These are phyloP conservation scores for Crotophaga sulcirostris DNA, from an alignment of 2,113 vertebrate species.

Conservation along the genomic window DNA sequence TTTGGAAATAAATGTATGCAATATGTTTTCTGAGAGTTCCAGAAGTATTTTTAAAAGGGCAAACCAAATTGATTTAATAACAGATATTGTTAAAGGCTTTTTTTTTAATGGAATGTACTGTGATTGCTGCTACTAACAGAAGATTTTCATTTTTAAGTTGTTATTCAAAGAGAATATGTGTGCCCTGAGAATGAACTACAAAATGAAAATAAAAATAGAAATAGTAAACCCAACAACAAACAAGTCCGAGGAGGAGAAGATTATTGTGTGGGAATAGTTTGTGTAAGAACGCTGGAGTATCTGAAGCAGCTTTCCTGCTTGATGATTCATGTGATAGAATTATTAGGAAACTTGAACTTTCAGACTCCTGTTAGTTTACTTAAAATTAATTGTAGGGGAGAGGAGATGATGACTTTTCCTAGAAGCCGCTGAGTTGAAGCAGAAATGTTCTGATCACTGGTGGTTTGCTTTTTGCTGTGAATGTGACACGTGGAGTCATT, in stretches of 20 bases:
- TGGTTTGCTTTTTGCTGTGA: neutral
- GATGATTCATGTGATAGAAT: neutral
- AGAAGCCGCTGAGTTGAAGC: neutral
- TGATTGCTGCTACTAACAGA: constrained; percentile 25
- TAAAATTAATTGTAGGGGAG: neutral
- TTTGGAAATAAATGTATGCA: constrained; percentile 24
- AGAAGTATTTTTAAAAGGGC: constrained; percentile 36
- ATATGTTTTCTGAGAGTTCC: constrained; percentile 20
- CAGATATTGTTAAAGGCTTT: constrained; percentile 20
- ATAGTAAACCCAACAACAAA: neutral
- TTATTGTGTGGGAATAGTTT: neutral
- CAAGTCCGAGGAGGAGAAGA: neutral
- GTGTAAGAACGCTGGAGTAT: neutral
- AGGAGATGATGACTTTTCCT: neutral
- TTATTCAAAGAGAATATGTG: constrained; percentile 4
- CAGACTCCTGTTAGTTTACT: neutral
- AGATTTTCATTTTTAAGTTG: neutral
- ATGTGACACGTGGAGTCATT: neutral
- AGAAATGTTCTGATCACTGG: neutral
- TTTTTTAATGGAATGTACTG: constrained; percentile 16
- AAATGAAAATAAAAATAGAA: neutral
- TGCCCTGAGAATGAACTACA: neutral
- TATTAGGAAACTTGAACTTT: neutral
- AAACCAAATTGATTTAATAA: constrained; percentile 43
- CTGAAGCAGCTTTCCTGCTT: neutral